A percentile compares a stretch with the other conserved stretches of the same genome.
Evolutionary conservation across 2,797 vertebrate genomes (phyloP).

Genomic region (Crax fasciolata): DNA sequence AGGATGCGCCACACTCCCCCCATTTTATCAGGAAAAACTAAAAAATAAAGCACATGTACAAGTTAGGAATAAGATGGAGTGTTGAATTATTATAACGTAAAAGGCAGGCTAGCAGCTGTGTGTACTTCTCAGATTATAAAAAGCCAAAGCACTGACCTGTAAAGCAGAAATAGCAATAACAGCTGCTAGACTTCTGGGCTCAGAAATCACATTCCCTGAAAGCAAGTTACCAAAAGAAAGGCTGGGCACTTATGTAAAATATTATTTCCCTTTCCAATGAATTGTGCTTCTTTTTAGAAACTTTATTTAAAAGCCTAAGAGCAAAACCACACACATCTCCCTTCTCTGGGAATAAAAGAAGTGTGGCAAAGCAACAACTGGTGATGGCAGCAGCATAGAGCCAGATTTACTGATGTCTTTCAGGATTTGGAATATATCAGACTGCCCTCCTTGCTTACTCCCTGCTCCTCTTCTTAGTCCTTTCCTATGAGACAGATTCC

Average conservation of each 20-base stretch:
- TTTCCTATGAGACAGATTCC: neutral
- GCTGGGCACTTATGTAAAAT: slow-evolving; percentile 22
- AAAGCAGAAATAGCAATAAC: slow-evolving; percentile 56
- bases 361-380: neutral
- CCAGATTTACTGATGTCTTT: neutral
- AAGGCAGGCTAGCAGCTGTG: slow-evolving; percentile 27
- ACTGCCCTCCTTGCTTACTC: neutral
- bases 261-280: slow-evolving; percentile 8
- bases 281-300: slow-evolving; percentile 17
- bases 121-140: slow-evolving; percentile 7
- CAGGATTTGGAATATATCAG: neutral
- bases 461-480: neutral
- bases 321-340: neutral
- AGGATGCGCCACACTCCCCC: neutral
- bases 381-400: neutral
- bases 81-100: neutral
- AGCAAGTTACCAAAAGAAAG: slow-evolving; percentile 50
- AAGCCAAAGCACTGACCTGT: slow-evolving; percentile 50
- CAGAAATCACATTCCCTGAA: slow-evolving; percentile 37
- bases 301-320: neutral
- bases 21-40: neutral
- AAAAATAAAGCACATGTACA: neutral
- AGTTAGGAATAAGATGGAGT: neutral
- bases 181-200: slow-evolving; percentile 56
- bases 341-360: neutral